Percentiles rank a stretch among this genome's conserved stretches.
These are phyloP conservation scores for Probosciger aterrimus DNA, from an alignment of 2,113 vertebrate genomes.

Conservation along the genomic window DNA sequence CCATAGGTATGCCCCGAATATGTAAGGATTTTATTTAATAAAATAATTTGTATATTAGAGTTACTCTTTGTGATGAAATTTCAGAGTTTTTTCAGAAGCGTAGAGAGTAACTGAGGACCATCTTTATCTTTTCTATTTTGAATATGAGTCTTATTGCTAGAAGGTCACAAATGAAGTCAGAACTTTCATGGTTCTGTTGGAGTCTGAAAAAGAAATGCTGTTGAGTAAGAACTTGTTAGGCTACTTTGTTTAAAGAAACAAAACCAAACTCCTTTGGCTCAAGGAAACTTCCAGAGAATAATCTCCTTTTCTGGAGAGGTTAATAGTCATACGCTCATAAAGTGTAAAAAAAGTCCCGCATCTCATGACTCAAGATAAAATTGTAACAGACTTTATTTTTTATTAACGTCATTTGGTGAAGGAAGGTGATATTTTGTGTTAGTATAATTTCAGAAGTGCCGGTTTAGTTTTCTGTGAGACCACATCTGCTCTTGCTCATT, in stretches of 20 bases:
- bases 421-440: not conserved
- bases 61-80: not conserved
- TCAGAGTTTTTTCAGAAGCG: not conserved
- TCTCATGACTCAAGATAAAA: not conserved
- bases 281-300: not conserved
- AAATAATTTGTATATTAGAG: not conserved
- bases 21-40: slow-evolving; percentile 1
- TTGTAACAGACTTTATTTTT: not conserved
- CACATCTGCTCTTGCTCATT: slow-evolving; percentile 1
- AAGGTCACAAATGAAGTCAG: not conserved
- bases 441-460: not conserved
- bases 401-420: not conserved
- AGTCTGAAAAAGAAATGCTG: not conserved
- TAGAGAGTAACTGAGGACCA: not conserved
- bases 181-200: not conserved
- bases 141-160: not conserved
- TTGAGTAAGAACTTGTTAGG: not conserved
- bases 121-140: not conserved
- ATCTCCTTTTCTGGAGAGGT: not conserved
- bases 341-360: not conserved
- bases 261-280: not conserved
- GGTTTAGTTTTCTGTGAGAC: not conserved
- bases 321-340: not conserved
- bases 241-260: not conserved
- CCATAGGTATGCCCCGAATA: not conserved